phyloP scores from a whole-genome alignment of 2,113 vertebrate species.

The Salvelinus alpinus region DNA sequence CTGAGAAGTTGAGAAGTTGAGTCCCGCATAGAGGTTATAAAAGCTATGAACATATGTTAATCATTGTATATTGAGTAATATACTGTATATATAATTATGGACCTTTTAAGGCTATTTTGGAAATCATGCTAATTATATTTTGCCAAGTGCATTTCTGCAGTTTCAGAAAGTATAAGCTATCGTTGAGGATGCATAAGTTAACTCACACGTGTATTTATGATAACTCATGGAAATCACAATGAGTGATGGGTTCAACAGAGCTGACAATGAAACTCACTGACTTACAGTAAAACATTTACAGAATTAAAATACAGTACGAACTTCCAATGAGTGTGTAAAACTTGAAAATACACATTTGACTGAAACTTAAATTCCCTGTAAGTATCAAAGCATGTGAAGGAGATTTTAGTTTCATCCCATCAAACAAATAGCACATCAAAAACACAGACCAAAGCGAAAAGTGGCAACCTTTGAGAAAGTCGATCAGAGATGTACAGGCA shows the following conservation, averaged over 20 bases:
- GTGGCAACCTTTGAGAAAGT: slow-evolving; percentile 71
- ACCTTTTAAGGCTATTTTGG: neutral
- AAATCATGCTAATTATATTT: neutral
- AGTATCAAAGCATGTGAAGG: neutral
- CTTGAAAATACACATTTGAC: neutral
- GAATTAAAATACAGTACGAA: neutral
- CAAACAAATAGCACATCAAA: slow-evolving; percentile 65
- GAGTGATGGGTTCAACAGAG: neutral
- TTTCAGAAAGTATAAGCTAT: neutral
- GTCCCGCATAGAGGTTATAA: neutral
- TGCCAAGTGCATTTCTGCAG: neutral
- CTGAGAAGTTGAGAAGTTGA: neutral
- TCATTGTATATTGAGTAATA: neutral
- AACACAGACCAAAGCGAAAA: slow-evolving; percentile 63
- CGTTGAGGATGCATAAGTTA: neutral
- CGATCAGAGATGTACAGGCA: slow-evolving; percentile 71
- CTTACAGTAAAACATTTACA: neutral
- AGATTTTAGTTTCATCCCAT: slow-evolving; percentile 52
- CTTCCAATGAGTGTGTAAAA: neutral
- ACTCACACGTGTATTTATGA: neutral
- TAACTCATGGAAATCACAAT: neutral
- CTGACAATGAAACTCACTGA: neutral
- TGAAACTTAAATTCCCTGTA: neutral
- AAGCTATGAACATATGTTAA: neutral
- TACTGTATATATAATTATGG: neutral